Evolutionary conservation across 1,140 invertebrate genomes (phyloP), one percentile per base, ranked within the genome.

Genomic region (Calosoma granatense): DNA sequence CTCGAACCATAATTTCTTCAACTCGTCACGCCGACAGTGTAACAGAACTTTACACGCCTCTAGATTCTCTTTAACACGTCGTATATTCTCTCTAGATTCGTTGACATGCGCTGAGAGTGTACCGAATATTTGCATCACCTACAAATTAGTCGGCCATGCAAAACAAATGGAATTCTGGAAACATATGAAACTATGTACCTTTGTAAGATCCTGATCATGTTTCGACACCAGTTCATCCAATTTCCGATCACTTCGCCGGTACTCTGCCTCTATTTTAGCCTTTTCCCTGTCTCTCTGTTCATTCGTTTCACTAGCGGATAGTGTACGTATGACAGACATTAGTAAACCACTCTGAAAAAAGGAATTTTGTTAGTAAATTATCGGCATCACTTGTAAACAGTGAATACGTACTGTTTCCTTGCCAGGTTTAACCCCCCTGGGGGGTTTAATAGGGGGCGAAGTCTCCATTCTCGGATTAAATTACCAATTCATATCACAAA

Each of bases 221-320:
- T 81, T 80, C 20, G 88, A 87, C 19, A 98, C 90, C 17, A 97
- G 76, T 70, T 92, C 87, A 68, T 95, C 92, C 2, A 98, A 76
- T 63, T 81, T 80, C 60, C 86, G 82, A 75, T 97, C 94, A 74
- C 92, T 94, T 66, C 86, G 82, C 69, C 90, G 90, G 68, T 90
- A 97, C 69, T 94, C 92, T 63, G 90, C 88, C 74, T 98, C 94
- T 23, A 98, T 78, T 71, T 92, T 92, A 0, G 86, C 85, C 67
- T 94, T 94, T 74, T 97, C 94, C 66, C 90, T 85, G 69, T 97
- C 94, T 63, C 94, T 77, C 69, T 97, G 92, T 68, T 96, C 92
- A 72, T 92, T 92, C 22, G 92, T 95, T 74, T 94, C 91, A 76
- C 90, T 95, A 23, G 89, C 87, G 20, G 91, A 92, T 54, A 97